Percentiles rank a stretch among this genome's conserved stretches.
Evolutionary conservation across 2,888 invertebrate species (phyloP).

Genomic region (Drosophila prostipennis): DNA sequence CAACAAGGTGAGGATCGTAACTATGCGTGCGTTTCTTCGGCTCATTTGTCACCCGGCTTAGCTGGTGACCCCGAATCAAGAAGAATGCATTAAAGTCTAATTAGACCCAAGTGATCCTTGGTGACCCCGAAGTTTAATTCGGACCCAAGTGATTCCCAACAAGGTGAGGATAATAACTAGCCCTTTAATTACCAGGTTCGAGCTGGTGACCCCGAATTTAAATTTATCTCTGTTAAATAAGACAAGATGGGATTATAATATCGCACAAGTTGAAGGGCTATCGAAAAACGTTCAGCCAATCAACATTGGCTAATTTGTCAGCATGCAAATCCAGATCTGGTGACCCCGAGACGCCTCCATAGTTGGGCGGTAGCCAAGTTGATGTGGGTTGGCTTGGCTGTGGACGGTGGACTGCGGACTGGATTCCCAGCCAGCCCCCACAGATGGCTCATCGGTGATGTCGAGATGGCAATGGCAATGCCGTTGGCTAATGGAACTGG

Average conservation of each 20-base stretch:
- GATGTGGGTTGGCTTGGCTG: constrained; percentile 21
- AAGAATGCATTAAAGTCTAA: not conserved
- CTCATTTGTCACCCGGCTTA: constrained; percentile 17
- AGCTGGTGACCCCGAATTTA: too few relatives aligned
- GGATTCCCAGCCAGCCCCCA: constrained; percentile 37
- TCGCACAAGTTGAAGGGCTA: too few relatives aligned
- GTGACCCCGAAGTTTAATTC: not conserved
- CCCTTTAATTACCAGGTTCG: too few relatives aligned
- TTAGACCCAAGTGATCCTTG: not conserved
- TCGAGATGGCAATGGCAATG: constrained; percentile 17
- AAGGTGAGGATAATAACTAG: too few relatives aligned
- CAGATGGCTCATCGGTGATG: constrained; percentile 31
- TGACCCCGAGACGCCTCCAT: constrained; percentile 11
- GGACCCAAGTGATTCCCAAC: too few relatives aligned
- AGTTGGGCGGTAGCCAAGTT: not conserved
- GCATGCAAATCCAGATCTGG: constrained; percentile 4
- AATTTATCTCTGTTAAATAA: too few relatives aligned
- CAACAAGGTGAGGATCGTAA: too few relatives aligned
- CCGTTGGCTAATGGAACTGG: constrained; percentile 56
- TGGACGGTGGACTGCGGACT: constrained; percentile 6
- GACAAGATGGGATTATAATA: too few relatives aligned
- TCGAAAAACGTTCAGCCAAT: too few relatives aligned
- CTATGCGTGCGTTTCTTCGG: too few relatives aligned
- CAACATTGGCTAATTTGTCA: not conserved
- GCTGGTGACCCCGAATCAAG: constrained; percentile 3